Evolutionary conservation across 2,797 vertebrate genomes (phyloP), one percentile per base, ranked within the genome.

Genomic region (Geotrypetes seraphini): DNA sequence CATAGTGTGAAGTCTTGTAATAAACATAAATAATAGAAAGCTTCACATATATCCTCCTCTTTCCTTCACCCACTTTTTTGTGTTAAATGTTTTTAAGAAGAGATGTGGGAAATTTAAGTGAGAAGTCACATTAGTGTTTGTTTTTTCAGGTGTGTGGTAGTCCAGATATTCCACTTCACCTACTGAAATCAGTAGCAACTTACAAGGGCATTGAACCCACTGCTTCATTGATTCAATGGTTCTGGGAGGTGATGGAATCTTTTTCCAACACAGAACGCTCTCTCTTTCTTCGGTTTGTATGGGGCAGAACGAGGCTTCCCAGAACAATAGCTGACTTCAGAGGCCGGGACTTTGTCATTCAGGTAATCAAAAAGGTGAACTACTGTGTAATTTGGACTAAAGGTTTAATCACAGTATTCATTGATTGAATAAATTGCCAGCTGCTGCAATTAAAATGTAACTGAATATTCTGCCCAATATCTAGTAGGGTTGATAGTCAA

Each of bases 181-280:
- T 99, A 47, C 69, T 98, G 22, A 99, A 99, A 69, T 99, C 96
- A 0, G 96, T 99, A 59, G 96, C 96, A 26, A 98, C 95, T 0
- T 99, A 98, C 4, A 99, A 99, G 60, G 96, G 95, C 2, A 80
- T 97, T 8, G 96, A 99, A 50, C 94, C 94, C 0, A 91, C 88
- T 0, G 80, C 95, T 1, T 76, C 93, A 3, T 79, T 99, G 52
- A 88, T 94, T 43, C 92, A 97, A 71, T 99, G 96, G 95, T 99
- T 99, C 74, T 99, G 96, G 96, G 96, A 97, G 4, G 96, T 97
- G 52, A 98, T 98, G 95, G 95, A 99, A 60, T 92, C 92, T 17
- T 96, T 99, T 70, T 98, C 93, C 54, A 99, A 96, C 58, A 98
- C 92, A 0, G 95, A 98, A 62, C 78, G 92, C n/a, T 97, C 94